Base-by-base conservation (phyloP, 2,797 vertebrate species). In the Apogon hyalosoma region DNA sequence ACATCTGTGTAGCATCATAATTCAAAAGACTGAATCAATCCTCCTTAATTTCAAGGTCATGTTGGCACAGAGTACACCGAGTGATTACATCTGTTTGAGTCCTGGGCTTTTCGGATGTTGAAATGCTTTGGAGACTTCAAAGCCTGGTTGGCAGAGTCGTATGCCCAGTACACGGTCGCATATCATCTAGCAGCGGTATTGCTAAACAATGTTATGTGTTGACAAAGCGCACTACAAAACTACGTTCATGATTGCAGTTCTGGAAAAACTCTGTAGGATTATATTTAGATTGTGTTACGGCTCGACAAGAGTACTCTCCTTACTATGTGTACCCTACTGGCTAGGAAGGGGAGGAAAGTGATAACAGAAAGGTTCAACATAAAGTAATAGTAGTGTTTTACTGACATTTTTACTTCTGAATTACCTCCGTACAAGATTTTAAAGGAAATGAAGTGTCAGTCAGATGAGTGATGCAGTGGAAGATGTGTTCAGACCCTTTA, bases 1-100 rank as follows among this genome's bases (percentile, higher is more conserved):
- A 74, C 88, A 92, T 89, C 87, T 90, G 85, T 61, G 65, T 45
- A 82, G 63, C 74, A 88, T 87, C 68, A 83, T 63, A 79, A 71
- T 74, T 62, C 73, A 81, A 88, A 63, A 84, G 68, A 76, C 70
- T 72, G 66, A 81, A 80, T 80, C 70, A 82, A 78, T 77, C 72
- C 49, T 75, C 47, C 61, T 68, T 87, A 70, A 85, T 88, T 87
- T 83, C 57, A 75, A 76, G 72, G 67, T 87, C 62, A 63, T 77
- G 56, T 68, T 91, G 86, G 88, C 87, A 79, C 64, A 71, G 69
- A 76, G 52, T 53, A 55, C 40, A 72, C 43, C 33, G 60, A 68
- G 73, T 82, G 69, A 87, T 82, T 79, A 61, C 66, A 70, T 86
- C 64, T 71, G 82, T 63, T 69, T 73, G 58, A 82, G 47, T 80